phyloP scores from a whole-genome alignment of 2,797 vertebrate species.

The Zenarchopterus dispar region DNA sequence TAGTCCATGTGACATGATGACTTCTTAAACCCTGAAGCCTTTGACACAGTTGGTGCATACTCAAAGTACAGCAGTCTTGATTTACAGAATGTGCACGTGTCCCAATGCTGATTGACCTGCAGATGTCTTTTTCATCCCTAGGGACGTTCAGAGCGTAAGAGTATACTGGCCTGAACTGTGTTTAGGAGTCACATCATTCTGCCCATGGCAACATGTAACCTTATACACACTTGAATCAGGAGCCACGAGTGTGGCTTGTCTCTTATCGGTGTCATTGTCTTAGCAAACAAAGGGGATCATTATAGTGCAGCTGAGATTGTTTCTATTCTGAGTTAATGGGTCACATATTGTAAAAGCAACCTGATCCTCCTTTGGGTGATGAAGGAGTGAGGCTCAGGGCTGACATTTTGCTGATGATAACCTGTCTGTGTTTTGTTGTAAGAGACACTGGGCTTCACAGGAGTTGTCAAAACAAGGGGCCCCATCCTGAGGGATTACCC shows the following conservation, averaged over 20 bases:
- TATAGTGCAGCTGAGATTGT: conserved; percentile 68
- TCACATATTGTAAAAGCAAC: conserved; percentile 76
- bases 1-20: conserved; percentile 13
- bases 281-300: conserved; percentile 80
- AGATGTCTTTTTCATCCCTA: conserved; percentile 50
- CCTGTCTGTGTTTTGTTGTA: conserved; percentile 79
- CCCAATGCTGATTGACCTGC: conserved; percentile 67
- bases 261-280: conserved; percentile 80
- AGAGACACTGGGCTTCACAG: conserved; percentile 79
- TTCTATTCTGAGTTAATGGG: conserved; percentile 84
- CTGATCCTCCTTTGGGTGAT: conserved; percentile 73
- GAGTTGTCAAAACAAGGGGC: conserved; percentile 84
- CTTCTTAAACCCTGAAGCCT: conserved; percentile 18
- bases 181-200: conserved; percentile 51
- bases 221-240: conserved; percentile 69
- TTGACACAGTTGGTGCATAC: conserved; percentile 39
- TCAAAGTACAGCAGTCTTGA: conserved; percentile 31
- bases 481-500: conserved; percentile 72
- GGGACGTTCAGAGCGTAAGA: conserved; percentile 49
- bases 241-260: conserved; percentile 58
- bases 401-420: conserved; percentile 76
- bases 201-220: conserved; percentile 58
- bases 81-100: conserved; percentile 62
- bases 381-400: conserved; percentile 55
- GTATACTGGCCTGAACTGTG: conserved; percentile 44